Conservation (phyloP, 2,113 vertebrate species). For the Dascyllus trimaculatus region DNA sequence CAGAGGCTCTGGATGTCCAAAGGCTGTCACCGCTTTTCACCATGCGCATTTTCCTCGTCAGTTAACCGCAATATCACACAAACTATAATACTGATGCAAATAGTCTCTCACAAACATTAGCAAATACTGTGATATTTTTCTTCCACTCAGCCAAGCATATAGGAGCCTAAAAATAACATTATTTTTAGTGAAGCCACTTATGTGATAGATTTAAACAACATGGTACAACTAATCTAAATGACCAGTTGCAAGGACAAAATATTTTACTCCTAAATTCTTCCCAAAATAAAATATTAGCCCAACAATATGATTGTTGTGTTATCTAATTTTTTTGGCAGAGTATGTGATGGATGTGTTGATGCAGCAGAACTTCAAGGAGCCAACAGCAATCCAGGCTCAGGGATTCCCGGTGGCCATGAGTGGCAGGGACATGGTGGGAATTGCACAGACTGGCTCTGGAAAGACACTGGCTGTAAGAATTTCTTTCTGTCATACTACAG, state of each 20-base stretch:
- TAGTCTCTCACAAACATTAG: not conserved
- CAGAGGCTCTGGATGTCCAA: constrained; percentile 91
- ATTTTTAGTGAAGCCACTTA: not conserved
- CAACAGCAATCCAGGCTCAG: constrained; percentile 96
- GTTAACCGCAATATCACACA: constrained; percentile 65
- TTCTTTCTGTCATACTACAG: not conserved
- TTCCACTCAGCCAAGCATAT: not conserved
- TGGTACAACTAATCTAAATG: not conserved
- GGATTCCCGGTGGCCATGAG: constrained; percentile 96
- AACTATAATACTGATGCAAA: not conserved
- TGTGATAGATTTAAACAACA: not conserved
- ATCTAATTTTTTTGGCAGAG: constrained; percentile 80
- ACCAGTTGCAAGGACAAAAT: no score
- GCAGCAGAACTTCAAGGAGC: constrained; percentile 96
- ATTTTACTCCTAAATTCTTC: no score
- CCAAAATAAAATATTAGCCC: not conserved
- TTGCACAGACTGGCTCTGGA: constrained; percentile 97
- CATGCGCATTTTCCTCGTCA: constrained; percentile 97
- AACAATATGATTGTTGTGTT: not conserved
- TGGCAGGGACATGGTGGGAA: constrained; percentile 98
- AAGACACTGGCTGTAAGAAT: constrained; percentile 94
- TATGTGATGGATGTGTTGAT: constrained; percentile 96
- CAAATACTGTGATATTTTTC: not conserved
- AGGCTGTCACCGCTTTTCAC: constrained; percentile 91
- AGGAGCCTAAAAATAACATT: no score